These are phyloP conservation scores for Sesia apiformis DNA, from an alignment of 2,888 invertebrate genomes.

Conservation along the genomic window DNA sequence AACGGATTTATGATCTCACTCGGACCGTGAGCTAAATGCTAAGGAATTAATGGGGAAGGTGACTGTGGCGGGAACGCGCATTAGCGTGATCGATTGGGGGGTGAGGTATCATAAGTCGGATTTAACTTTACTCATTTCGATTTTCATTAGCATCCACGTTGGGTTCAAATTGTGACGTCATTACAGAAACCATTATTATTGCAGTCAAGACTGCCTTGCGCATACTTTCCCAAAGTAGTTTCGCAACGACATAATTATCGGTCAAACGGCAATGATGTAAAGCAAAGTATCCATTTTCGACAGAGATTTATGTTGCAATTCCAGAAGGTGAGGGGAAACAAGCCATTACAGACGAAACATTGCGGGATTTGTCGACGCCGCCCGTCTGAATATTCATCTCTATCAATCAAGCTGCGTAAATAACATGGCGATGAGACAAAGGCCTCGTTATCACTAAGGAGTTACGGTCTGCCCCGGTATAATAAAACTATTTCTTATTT, in stretches of 20 bases:
- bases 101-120: no score
- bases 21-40: no score
- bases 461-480: constrained; percentile 26
- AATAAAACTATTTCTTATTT: constrained; percentile 28
- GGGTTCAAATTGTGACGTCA: no score
- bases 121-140: no score
- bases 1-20: no score
- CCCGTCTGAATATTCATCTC: constrained; percentile 48
- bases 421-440: constrained; percentile 39
- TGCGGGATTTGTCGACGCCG: constrained; percentile 37
- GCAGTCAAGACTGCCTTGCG: no score
- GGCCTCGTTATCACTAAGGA: constrained; percentile 36
- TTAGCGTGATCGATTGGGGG: no score
- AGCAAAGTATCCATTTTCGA: constrained; percentile 36
- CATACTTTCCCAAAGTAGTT: not conserved
- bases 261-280: constrained; percentile 24
- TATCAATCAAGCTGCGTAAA: constrained; percentile 56
- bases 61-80: no score
- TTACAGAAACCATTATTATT: no score
- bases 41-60: no score
- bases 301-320: constrained; percentile 50
- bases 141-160: no score
- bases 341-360: constrained; percentile 34
- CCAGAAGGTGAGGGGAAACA: constrained; percentile 38
- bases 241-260: constrained; percentile 17